Evolutionary conservation across 1,140 invertebrate species (phyloP), one percentile per base, ranked within the genome.

Genomic region (Latrodectus geometricus): DNA sequence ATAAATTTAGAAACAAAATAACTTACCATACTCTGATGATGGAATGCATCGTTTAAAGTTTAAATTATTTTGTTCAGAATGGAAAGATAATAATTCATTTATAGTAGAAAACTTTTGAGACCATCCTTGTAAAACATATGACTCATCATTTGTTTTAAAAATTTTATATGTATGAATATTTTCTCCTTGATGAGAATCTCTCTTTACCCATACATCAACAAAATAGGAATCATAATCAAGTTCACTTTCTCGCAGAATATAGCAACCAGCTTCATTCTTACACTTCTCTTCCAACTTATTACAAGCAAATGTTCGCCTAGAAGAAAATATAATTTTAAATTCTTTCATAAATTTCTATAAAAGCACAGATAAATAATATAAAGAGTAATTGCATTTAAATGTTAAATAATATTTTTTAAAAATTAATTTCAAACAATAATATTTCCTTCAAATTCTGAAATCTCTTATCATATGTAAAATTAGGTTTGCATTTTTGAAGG

Each of bases 21-120:
- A 88, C 89, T 89, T 93, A 96, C 95, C 96, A 92, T 96, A 96
- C 92, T 96, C 95, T 4, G 96, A 96, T 17, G 96, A 94, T 66
- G 95, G 95, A 89, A 97, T 93, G 89, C 95, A 96, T 90, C 96
- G 95, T 61, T 93, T 92, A 23, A 9, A 92, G 93, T 89, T 78
- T 11, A 76, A 14, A 20, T 50, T 21, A 48, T 81, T 93, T 92
- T 15, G 92, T 90, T 91, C 93, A 91, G 89, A 93, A 90, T 95
- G 93, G 84, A 93, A 92, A 9, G 90, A 89, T 56, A 95, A 91
- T 48, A 96, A 91, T 78, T 94, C 92, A 82, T 91, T 90, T 48
- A 96, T 92, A 50, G 93, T 94, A 84, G 91, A 91, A 89, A 94
- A 96, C 78, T 90, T 90, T 72, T 91, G 90, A 50, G 91, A 89